Base-by-base conservation (phyloP, 1,140 invertebrate species). In the Goniozus legneri region DNA sequence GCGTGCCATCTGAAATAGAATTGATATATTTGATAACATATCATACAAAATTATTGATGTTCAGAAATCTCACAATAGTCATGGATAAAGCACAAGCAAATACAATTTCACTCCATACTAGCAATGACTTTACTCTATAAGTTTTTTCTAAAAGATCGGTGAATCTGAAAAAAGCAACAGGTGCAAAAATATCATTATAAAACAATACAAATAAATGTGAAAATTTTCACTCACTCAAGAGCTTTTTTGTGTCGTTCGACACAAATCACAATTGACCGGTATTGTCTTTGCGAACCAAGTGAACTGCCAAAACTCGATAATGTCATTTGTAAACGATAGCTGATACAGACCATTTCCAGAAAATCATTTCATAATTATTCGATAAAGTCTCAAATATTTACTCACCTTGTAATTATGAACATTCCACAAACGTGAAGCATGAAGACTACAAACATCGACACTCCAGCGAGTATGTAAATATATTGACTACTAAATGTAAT, bases 371-470 rank as follows among this genome's bases (percentile, higher is more conserved):
- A 6, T 6, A 6, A 6, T 4, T 6, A 4, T 27, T 4, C 10
- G 4, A 27, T 27, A 6, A 4, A 6, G 24, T 10, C 4, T 4
- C 10, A 6, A 4, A 27, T 27, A n/a, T n/a, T n/a, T 14, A 32
- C 13, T 32, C 13, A 48, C 46, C 46, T 24, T 8, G 42, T 21
- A 22, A 43, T 24, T 8, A 31, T 16, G 3, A 42, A 8, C 21
- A 24, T 43, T 24, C 39, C 46, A 18, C 46, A 48, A 16, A 4
- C 19, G 14, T 48, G 40, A 33, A 43, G 46, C 3, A 48, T 7
- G 2, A 48, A 8, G 2, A 22, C 21, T 14, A 48, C n/a, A 3
- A 33, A 48, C 0, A 48, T 19, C 2, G 31, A 19, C 10, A 34
- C 46, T 8, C 8, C 24, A 8, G 39, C 37, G 4, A 15, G 4